Evolutionary conservation across 2,888 invertebrate species (phyloP), one percentile per base, ranked within the genome.

Genomic region (Sinodicranocentrus sp.): DNA sequence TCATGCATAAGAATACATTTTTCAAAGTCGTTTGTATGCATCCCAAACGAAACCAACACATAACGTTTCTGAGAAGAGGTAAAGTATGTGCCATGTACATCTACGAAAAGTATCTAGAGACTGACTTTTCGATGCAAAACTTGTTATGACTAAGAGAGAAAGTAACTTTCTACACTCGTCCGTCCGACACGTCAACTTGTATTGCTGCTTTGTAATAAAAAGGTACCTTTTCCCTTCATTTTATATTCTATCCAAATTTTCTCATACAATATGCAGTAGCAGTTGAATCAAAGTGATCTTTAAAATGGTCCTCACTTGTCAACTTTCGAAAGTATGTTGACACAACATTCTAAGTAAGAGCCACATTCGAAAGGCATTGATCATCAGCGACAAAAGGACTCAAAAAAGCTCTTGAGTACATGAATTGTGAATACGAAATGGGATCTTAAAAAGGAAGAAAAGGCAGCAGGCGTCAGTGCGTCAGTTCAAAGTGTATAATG

Each of bases 301-400:
- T 39, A 76, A 63, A 65, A 67, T 76, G 76, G 76, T 23, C 76
- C 44, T 76, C 65, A 76, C 65, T 65, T 67, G 76, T 76, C 76
- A 76, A 65, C 26, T 76, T 76, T 26, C 13, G 23, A 54, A 63
- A 63, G 33, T 52, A 48, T 76, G 76, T 54, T 76, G 76, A 65
- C 76, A 52, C 44, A 75, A 33, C 33, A 33, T 33, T 8, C n/a
- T 19, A 52, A 17, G 52, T 21, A 68, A 59, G 59, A 33, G 10
- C 33, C n/a, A n/a, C n/a, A n/a, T n/a, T n/a, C n/a, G n/a, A n/a
- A 43, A 39, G 57, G 72, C 33, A 43, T 57, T 54, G 23, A 33
- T 73, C 73, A 43, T 44, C 61, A 75, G 75, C 28, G 63, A 75
- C 75, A 48, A 61, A 48, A 75, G 19, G 33, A 44, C 21, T 61